Evolutionary conservation across 92 coral and sea anemone genomes (phyloP).

Genomic region (Pocillopora grandis): DNA sequence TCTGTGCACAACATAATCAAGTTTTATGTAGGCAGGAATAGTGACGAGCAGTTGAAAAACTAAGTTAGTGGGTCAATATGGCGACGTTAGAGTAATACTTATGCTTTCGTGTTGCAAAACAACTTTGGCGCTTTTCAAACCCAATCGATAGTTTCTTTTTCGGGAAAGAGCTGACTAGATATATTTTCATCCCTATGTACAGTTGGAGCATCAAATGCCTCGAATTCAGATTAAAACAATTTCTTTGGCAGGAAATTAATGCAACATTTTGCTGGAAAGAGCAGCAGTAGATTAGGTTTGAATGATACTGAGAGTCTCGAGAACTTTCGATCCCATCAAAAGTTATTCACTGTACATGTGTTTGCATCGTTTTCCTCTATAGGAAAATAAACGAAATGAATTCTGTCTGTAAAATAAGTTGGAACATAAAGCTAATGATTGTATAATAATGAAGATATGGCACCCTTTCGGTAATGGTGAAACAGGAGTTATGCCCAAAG

Average conservation of each 20-base stretch:
- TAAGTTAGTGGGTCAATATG: background rate
- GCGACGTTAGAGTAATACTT: background rate
- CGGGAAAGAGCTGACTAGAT: too few relatives aligned
- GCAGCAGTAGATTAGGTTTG: background rate
- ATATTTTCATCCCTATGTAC: too few relatives aligned
- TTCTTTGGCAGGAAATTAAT: too few relatives aligned
- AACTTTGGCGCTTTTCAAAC: too few relatives aligned
- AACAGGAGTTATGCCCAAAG: slow-evolving; percentile 1
- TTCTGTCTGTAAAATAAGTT: slow-evolving; percentile 23
- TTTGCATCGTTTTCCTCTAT: slow-evolving; percentile 13
- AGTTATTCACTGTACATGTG: background rate
- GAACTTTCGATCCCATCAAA: background rate
- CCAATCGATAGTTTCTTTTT: too few relatives aligned
- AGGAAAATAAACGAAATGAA: slow-evolving; percentile 18
- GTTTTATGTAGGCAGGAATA: background rate
- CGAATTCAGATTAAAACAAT: too few relatives aligned
- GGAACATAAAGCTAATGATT: slow-evolving; percentile 29
- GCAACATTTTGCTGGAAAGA: background rate
- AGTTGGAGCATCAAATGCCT: too few relatives aligned
- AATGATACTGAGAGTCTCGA: background rate
- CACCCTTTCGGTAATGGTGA: slow-evolving; percentile 22
- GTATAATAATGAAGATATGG: slow-evolving; percentile 43
- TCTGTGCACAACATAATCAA: background rate
- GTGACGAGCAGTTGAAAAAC: background rate
- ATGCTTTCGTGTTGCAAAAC: background rate